Evolutionary conservation across 2,888 invertebrate species (phyloP).

Genomic region (Escarpia spicata): DNA sequence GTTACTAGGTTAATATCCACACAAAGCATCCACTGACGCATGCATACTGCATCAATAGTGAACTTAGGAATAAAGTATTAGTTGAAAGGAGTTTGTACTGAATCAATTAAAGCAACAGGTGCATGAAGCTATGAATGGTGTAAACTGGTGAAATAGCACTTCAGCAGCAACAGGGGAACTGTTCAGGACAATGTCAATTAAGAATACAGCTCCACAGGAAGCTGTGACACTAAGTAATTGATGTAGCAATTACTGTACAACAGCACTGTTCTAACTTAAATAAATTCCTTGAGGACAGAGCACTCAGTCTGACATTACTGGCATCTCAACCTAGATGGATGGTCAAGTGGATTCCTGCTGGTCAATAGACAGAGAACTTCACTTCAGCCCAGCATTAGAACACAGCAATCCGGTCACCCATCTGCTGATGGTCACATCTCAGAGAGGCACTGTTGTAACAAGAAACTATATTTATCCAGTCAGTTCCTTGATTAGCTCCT

Average conservation of each 20-base stretch:
- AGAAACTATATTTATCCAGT: background rate
- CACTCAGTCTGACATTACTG: background rate
- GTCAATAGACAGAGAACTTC: background rate
- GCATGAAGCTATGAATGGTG: background rate
- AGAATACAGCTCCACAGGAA: background rate
- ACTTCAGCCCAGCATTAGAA: background rate
- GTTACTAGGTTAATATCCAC: background rate
- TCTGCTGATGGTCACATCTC: background rate
- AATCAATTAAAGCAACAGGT: background rate
- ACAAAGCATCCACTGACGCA: background rate
- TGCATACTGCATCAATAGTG: background rate
- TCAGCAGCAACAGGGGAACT: background rate
- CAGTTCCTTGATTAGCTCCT: background rate
- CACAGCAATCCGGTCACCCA: background rate
- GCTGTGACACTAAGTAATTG: background rate
- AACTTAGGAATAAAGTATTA: background rate
- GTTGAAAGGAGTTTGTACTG: background rate
- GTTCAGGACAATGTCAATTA: background rate
- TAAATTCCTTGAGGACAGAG: background rate
- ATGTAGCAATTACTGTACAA: background rate
- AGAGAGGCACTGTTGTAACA: background rate
- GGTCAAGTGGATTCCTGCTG: background rate
- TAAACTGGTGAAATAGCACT: background rate
- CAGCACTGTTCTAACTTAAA: background rate
- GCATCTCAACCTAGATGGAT: background rate